phyloP scores from a whole-genome alignment of 2,113 vertebrate genomes.

The Eulemur macaco region DNA sequence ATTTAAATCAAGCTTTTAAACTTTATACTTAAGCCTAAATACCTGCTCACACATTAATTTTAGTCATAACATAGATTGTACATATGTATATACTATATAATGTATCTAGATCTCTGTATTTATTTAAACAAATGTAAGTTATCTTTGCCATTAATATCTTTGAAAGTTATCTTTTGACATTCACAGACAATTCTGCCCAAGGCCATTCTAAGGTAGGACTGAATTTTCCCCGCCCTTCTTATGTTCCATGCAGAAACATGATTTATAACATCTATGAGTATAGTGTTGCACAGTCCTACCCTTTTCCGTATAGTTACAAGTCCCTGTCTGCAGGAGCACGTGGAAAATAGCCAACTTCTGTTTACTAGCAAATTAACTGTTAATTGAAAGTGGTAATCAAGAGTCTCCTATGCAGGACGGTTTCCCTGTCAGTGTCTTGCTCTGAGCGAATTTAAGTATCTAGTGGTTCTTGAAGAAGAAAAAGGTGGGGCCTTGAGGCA shows the following conservation, averaged over 20 bases:
- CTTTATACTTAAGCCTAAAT: not conserved
- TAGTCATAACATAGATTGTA: not conserved
- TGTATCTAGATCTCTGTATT: not conserved
- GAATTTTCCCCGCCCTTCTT: not conserved
- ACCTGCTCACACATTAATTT: conserved; percentile 21
- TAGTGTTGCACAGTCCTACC: not conserved
- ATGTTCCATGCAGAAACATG: not conserved
- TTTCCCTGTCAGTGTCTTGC: not conserved
- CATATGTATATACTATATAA: not conserved
- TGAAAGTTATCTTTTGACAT: conserved; percentile 24
- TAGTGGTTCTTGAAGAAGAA: not conserved
- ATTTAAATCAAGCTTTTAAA: conserved; percentile 47
- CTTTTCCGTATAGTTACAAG: not conserved
- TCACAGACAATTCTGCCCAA: conserved; percentile 26
- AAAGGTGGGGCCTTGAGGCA: not conserved
- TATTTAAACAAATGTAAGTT: conserved; percentile 45
- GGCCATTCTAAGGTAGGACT: conserved; percentile 13
- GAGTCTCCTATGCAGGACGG: not conserved
- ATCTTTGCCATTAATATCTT: conserved; percentile 11
- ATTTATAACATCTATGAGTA: not conserved
- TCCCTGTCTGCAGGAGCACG: not conserved
- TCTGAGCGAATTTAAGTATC: not conserved
- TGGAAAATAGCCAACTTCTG: not conserved
- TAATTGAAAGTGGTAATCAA: not conserved
- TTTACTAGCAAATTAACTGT: not conserved